Evolutionary conservation across 2,888 invertebrate genomes (phyloP).

Genomic region (Piscicola geometra): DNA sequence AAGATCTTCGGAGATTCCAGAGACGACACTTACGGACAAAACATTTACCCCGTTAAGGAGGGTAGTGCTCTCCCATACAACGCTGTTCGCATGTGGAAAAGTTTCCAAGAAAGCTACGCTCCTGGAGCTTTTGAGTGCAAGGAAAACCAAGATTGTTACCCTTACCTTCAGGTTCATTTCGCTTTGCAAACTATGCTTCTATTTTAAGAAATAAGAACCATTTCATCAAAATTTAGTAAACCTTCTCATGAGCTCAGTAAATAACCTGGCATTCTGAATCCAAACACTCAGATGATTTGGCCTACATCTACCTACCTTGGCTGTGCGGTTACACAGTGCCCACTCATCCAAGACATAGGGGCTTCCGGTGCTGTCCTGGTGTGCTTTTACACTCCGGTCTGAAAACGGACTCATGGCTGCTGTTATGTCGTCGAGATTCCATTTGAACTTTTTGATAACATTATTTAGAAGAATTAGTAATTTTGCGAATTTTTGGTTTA

Average conservation of each 20-base stretch:
- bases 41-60: not conserved
- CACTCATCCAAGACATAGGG: not conserved
- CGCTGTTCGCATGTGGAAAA: not conserved
- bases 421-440: too few species aligned
- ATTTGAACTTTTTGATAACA: too few species aligned
- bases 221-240: too few species aligned
- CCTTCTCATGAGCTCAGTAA: too few species aligned
- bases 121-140: not conserved
- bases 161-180: not conserved
- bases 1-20: not conserved
- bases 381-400: slow-evolving; percentile 5
- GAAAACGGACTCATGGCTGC: too few species aligned
- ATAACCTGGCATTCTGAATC: too few species aligned
- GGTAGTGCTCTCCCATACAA: not conserved
- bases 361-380: not conserved
- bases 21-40: not conserved
- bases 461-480: too few species aligned
- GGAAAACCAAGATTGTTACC: not conserved
- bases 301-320: not conserved
- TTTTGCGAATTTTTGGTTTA: too few species aligned
- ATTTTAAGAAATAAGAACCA: not conserved
- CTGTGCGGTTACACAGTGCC: not conserved
- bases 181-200: not conserved
- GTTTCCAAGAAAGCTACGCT: not conserved
- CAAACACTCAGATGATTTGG: slow-evolving; percentile 18